Base-by-base conservation (phyloP, 2,888 invertebrate species). In the Drosophila barbarae region DNA sequence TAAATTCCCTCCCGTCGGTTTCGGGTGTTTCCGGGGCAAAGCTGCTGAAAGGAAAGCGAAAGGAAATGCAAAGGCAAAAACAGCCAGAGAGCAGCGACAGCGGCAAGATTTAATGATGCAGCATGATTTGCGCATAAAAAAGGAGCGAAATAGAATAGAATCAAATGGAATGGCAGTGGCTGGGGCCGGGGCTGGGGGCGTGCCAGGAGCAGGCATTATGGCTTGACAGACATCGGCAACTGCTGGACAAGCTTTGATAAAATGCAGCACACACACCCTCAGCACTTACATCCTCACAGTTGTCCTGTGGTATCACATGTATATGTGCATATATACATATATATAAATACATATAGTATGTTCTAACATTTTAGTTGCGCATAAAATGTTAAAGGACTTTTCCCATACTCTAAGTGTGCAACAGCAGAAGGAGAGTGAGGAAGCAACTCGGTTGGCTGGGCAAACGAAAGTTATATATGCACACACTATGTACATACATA, bases 91-190 rank as follows among this genome's bases (percentile, higher is more conserved):
- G 38, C 75, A 69, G 58, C 64, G 60, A 72, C 69, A 73, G 68
- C 50, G 66, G 52, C 72, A 73, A 76, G 84, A 85, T 86, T 85
- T 85, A 85, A 85, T 85, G 84, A 81, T 83, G 76, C 83, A 85
- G 86, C 81, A 83, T 82, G 86, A 86, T 82, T 85, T 84, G 75
- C 71, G 70, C 79, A 83, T 80, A 83, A 84, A 83, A 76, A 72
- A 70, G 68, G 35, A 52, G 57, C 64, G 54, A 34, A 58, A 69
- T 39, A 64, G 57, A 67, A 70, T 59, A 41, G 65, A 67, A 69
- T 60, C 56, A 60, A 72, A 72, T 72, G 64, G 49, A 66, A 52
- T 30, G 36, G 64, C 51, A 52, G 26, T 21, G 41, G 34, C 49
- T 36, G 56, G 18, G 9, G 15, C 21, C 9, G 28, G 34, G 61